These are phyloP conservation scores for Trachelus troglodyta DNA, from an alignment of 2,888 invertebrate genomes.

Conservation along the genomic window DNA sequence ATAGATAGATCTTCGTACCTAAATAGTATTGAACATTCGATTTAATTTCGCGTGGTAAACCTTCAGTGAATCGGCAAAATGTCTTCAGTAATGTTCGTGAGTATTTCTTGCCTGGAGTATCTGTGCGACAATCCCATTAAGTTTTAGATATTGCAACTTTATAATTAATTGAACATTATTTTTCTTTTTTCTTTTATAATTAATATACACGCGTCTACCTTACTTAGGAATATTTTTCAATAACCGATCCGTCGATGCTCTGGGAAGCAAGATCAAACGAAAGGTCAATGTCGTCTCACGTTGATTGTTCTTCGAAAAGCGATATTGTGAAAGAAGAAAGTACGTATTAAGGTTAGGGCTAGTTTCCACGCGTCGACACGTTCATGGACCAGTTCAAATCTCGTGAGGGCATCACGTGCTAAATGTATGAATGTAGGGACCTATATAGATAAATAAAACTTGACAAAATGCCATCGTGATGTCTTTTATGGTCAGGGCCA, in stretches of 20 bases:
- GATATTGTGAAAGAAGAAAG: background rate
- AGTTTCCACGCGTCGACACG: background rate
- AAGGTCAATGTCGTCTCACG: background rate
- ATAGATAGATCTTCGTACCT: background rate
- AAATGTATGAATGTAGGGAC: slow-evolving; percentile 27
- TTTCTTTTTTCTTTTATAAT: background rate
- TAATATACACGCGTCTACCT: background rate
- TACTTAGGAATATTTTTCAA: background rate
- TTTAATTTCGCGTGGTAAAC: slow-evolving; percentile 3
- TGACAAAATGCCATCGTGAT: slow-evolving; percentile 56
- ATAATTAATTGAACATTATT: background rate
- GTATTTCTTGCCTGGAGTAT: slow-evolving; percentile 27
- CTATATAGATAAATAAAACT: slow-evolving; percentile 30
- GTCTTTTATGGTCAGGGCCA: slow-evolving; percentile 58
- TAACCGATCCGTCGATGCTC: background rate
- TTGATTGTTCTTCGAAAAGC: no score
- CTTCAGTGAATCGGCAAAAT: slow-evolving; percentile 33
- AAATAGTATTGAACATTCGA: background rate
- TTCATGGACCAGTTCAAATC: background rate
- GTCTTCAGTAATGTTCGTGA: slow-evolving; percentile 57
- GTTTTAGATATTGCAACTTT: background rate
- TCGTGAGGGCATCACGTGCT: slow-evolving; percentile 36
- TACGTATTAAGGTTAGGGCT: background rate
- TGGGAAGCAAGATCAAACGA: no score
- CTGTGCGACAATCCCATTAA: background rate